Percentiles rank a stretch among this genome's conserved stretches.
These are phyloP conservation scores for Arrhamphus sclerolepis DNA, from an alignment of 2,797 vertebrate genomes.

Conservation along the genomic window DNA sequence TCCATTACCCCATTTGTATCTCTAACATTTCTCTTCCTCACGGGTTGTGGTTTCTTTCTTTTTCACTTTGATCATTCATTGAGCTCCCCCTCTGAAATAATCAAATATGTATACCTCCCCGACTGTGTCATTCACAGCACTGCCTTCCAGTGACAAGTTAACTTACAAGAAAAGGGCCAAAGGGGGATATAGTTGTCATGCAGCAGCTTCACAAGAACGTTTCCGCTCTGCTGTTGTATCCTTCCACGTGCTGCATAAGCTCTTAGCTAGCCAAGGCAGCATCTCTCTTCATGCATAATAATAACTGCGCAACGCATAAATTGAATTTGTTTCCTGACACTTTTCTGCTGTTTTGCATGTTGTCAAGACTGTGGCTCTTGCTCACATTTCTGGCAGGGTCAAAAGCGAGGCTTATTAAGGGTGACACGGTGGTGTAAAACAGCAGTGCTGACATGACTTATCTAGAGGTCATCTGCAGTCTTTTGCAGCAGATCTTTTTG, in stretches of 20 bases:
- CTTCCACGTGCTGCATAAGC: conserved; percentile 52
- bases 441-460: conserved; percentile 23
- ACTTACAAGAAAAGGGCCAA: conserved; percentile 40
- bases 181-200: conserved; percentile 55
- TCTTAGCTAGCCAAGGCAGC: conserved; percentile 17
- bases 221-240: conserved; percentile 42
- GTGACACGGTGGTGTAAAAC: conserved; percentile 33
- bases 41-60: conserved; percentile 6
- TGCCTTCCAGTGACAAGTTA: conserved; percentile 32
- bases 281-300: conserved; percentile 64
- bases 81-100: conserved; percentile 28
- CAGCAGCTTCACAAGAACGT: conserved; percentile 44
- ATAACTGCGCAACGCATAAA: conserved; percentile 56
- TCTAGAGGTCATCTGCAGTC: conserved; percentile 41
- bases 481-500: conserved; percentile 10
- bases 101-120: conserved; percentile 41
- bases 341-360: conserved; percentile 49
- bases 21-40: conserved; percentile 21
- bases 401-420: conserved; percentile 48
- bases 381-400: conserved; percentile 43
- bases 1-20: conserved; percentile 20
- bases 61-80: conserved; percentile 40
- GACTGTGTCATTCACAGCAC: conserved; percentile 31
- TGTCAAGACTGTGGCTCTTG: conserved; percentile 49
- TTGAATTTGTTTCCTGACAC: conserved; percentile 61